A percentile compares a stretch with the other conserved stretches of the same genome.
Evolutionary conservation across 2,888 invertebrate genomes (phyloP).

Genomic region (Cybosia mesomella): DNA sequence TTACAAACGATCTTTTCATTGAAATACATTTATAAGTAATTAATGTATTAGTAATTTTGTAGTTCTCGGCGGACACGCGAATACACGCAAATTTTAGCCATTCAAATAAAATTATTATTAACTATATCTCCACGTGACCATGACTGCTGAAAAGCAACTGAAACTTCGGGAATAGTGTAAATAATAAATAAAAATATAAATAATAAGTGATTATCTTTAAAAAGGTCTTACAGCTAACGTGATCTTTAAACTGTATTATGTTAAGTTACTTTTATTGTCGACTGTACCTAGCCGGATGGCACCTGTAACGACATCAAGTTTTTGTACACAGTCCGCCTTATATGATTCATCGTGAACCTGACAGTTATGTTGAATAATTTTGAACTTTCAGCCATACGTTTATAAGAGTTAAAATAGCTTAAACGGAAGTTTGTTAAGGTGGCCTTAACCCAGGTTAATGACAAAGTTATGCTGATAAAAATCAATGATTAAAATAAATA

Average conservation of each 20-base stretch:
- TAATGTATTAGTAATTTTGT: background rate
- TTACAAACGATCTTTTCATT: too few relatives aligned
- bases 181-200: too few relatives aligned
- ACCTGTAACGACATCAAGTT: conserved; percentile 25
- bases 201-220: too few relatives aligned
- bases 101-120: too few relatives aligned
- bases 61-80: too few relatives aligned
- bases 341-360: conserved; percentile 1
- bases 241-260: background rate
- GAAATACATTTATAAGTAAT: background rate
- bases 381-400: background rate
- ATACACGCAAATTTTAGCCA: too few relatives aligned
- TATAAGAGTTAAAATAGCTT: background rate
- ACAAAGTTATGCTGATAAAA: conserved; percentile 3
- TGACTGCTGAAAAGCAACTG: too few relatives aligned
- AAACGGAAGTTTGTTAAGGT: background rate
- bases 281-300: conserved; percentile 9
- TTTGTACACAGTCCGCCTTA: conserved; percentile 34
- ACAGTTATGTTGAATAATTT: conserved; percentile 3
- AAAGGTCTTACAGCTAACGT: too few relatives aligned
- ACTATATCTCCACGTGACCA: too few relatives aligned
- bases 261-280: background rate
- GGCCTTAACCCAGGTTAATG: conserved; percentile 3
- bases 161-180: too few relatives aligned
- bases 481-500: conserved; percentile 1